Percentiles rank a stretch among this genome's conserved stretches.
Conservation (phyloP, 2,888 invertebrate genomes). For the Heliconius hortense region DNA sequence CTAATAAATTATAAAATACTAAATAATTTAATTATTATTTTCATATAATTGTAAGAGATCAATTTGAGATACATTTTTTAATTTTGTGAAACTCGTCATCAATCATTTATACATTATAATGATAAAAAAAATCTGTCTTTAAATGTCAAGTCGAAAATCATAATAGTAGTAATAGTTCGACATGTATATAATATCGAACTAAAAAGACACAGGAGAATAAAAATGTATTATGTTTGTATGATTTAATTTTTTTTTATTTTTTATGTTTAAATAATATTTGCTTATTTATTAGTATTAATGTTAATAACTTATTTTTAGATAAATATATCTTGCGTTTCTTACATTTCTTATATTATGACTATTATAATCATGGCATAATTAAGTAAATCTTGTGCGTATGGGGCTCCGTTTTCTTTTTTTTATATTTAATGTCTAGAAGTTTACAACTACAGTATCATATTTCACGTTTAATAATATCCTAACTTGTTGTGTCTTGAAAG, state of each 20-base stretch:
- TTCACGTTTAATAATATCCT: slow-evolving; percentile 29
- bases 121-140: too few relatives aligned
- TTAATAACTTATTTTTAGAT: background rate
- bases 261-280: too few relatives aligned
- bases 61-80: too few relatives aligned
- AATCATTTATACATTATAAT: too few relatives aligned
- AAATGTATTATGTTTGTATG: background rate
- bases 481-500: slow-evolving; percentile 11
- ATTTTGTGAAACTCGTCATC: too few relatives aligned
- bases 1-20: background rate
- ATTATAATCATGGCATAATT: too few relatives aligned
- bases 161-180: too few relatives aligned
- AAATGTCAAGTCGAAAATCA: background rate
- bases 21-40: background rate
- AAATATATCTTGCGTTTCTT: background rate
- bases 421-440: background rate
- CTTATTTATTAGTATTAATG: too few relatives aligned
- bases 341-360: background rate
- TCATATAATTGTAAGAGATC: too few relatives aligned
- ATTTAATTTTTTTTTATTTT: background rate
- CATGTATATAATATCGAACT: background rate
- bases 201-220: background rate
- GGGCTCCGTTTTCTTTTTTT: background rate
- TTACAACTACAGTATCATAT: background rate
- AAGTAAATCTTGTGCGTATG: too few relatives aligned